Percentiles rank a stretch among this genome's conserved stretches.
Conservation (phyloP, 2,888 invertebrate species). For the Agrotis ipsilon region DNA sequence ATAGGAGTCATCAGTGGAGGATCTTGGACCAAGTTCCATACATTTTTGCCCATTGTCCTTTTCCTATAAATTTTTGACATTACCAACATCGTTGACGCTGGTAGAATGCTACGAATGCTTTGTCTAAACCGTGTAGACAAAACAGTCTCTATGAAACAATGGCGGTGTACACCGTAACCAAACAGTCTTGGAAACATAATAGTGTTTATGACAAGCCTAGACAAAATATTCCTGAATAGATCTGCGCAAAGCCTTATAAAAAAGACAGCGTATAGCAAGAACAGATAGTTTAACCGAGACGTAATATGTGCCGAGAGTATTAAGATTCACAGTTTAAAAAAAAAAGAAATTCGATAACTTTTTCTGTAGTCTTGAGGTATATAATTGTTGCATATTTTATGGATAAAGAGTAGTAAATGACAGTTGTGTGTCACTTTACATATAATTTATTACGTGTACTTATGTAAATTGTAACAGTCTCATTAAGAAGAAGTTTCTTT, state of each 20-base stretch:
- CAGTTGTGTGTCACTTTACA: constrained; percentile 9
- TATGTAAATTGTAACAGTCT: constrained; percentile 17
- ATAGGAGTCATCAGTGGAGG: too few species aligned
- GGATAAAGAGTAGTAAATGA: constrained; percentile 15
- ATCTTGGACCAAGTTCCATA: too few species aligned
- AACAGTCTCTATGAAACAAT: constrained; percentile 4
- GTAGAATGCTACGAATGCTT: not conserved
- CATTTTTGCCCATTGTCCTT: too few species aligned
- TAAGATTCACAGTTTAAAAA: not conserved
- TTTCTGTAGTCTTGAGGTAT: constrained; percentile 5
- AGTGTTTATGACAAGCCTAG: not conserved
- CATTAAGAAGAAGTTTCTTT: constrained; percentile 30
- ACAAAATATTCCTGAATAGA: not conserved
- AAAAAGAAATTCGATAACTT: not conserved
- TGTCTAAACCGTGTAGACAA: not conserved
- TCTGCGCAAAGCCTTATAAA: not conserved
- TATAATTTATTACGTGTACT: constrained; percentile 6
- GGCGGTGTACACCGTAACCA: not conserved
- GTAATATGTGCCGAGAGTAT: too few species aligned
- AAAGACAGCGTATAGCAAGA: not conserved
- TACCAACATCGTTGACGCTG: not conserved
- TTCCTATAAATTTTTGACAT: not conserved
- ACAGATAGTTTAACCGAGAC: not conserved
- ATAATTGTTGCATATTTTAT: not conserved
- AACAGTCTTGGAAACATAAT: not conserved